phyloP scores from a whole-genome alignment of 2,797 vertebrate species.

The Pterois miles region DNA sequence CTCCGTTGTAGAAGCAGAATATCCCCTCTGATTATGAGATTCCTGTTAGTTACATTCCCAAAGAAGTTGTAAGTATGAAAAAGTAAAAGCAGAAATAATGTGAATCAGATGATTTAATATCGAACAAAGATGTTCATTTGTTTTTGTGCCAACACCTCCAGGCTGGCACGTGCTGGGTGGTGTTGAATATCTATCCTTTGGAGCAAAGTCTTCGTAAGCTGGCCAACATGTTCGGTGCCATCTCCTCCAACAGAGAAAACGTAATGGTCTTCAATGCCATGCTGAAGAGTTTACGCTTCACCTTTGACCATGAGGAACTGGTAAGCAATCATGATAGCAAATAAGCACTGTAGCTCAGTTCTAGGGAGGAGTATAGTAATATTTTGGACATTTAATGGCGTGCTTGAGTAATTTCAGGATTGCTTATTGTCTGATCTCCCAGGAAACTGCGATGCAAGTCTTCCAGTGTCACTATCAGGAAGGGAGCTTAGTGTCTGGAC shows the following conservation, averaged over 20 bases:
- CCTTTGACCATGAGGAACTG: slow-evolving; percentile 81
- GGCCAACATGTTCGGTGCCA: slow-evolving; percentile 79
- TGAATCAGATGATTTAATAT: background rate
- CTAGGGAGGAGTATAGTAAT: background rate
- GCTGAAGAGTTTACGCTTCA: slow-evolving; percentile 83
- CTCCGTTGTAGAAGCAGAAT: slow-evolving; percentile 80
- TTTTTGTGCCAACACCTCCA: slow-evolving; percentile 27
- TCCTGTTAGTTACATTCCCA: slow-evolving; percentile 82
- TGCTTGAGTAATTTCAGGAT: slow-evolving; percentile 21
- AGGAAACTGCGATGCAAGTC: slow-evolving; percentile 84
- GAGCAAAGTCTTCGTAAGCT: slow-evolving; percentile 83
- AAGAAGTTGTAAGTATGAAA: slow-evolving; percentile 80
- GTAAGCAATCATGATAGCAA: slow-evolving; percentile 53
- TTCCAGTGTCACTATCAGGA: slow-evolving; percentile 85
- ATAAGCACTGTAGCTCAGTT: background rate
- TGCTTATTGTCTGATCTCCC: slow-evolving; percentile 41
- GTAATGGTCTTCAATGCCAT: slow-evolving; percentile 83
- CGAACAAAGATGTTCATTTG: background rate
- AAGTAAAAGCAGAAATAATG: background rate
- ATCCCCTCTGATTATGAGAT: slow-evolving; percentile 87
- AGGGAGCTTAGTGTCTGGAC: slow-evolving; percentile 69
- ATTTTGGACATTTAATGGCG: slow-evolving; percentile 9
- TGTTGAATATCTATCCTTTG: slow-evolving; percentile 83
- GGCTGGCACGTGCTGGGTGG: slow-evolving; percentile 85
- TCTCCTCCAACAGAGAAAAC: slow-evolving; percentile 84